Percentiles rank a stretch among this genome's conserved stretches.
These are phyloP conservation scores for Thereva unica DNA, from an alignment of 2,888 invertebrate genomes.

Conservation along the genomic window DNA sequence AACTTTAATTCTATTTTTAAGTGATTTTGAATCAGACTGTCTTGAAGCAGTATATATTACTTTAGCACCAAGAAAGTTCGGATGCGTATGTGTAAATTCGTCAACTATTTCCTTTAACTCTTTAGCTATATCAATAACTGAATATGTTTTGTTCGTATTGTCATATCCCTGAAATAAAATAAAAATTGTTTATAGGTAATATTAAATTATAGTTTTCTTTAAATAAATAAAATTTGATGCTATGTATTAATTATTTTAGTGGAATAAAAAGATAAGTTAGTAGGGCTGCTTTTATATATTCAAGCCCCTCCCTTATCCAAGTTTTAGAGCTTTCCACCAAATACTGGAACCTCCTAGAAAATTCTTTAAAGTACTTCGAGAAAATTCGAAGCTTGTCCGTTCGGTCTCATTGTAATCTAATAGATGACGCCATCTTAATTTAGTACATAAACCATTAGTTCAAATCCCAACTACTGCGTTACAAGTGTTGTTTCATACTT, in stretches of 20 bases:
- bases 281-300: no score
- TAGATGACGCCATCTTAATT: no score
- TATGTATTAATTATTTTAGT: neutral
- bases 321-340: no score
- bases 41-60: slow-evolving; percentile 60
- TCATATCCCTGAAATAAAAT: slow-evolving; percentile 59
- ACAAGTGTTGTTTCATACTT: no score
- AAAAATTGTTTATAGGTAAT: slow-evolving; percentile 4
- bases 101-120: slow-evolving; percentile 55
- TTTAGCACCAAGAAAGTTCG: slow-evolving; percentile 65
- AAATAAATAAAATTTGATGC: neutral
- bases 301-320: no score
- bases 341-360: no score
- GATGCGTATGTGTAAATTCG: slow-evolving; percentile 61
- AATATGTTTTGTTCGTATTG: slow-evolving; percentile 60
- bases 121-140: slow-evolving; percentile 58
- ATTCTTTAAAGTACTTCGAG: no score
- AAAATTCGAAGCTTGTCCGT: no score
- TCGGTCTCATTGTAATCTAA: no score
- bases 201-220: neutral
- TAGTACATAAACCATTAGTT: no score
- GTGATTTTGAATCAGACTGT: slow-evolving; percentile 28
- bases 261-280: neutral
- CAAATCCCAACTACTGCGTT: no score
- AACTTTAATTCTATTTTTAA: no score